Evolutionary conservation across 2,113 vertebrate genomes (phyloP).

Genomic region (Hemicordylus capensis): DNA sequence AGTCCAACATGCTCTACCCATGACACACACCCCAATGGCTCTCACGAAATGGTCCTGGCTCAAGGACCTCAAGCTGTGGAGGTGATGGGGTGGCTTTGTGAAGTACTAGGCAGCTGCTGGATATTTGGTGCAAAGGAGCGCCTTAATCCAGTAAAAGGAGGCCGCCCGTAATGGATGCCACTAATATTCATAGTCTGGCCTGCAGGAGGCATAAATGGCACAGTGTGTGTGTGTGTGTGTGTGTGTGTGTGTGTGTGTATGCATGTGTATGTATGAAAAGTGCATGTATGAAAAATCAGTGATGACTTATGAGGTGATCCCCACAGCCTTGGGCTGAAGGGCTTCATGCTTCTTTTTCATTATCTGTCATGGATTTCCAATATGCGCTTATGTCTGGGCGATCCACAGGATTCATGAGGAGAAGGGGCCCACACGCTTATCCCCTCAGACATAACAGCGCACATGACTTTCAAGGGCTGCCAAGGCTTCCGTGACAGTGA

Average conservation of each 20-base stretch:
- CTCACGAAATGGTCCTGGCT: background rate
- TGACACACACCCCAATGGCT: background rate
- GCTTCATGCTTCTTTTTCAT: background rate
- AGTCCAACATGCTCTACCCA: background rate
- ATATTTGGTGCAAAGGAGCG: background rate
- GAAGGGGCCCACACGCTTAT: background rate
- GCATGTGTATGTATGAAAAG: background rate
- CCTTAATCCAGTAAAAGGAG: conserved; percentile 23
- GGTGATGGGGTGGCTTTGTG: background rate
- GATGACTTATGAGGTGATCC: background rate
- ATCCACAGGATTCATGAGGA: background rate
- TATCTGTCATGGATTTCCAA: background rate
- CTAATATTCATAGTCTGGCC: background rate
- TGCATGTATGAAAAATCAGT: background rate
- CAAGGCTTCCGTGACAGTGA: background rate
- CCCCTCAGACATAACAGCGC: background rate
- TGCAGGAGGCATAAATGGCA: background rate
- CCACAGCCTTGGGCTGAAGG: background rate
- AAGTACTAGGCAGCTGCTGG: background rate
- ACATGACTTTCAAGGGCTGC: background rate
- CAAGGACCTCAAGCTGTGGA: background rate
- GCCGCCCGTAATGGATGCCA: background rate
- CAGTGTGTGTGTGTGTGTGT: background rate
- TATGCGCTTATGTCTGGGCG: background rate
- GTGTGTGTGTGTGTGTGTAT: background rate